Base-by-base conservation (phyloP, 1,140 invertebrate genomes). In the Melanaphis sacchari region DNA sequence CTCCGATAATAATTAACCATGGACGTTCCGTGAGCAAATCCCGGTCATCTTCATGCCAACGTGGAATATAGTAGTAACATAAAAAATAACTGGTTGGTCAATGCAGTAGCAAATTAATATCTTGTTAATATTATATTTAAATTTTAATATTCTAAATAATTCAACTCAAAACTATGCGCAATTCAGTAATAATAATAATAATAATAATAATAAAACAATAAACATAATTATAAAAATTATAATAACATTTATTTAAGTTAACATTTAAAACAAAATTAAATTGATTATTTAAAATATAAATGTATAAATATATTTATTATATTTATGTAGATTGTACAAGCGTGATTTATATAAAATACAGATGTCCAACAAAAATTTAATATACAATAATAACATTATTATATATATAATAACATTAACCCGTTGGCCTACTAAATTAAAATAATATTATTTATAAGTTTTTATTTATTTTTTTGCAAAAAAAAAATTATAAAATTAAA, bases 1-100 rank as follows among this genome's bases (percentile, higher is more conserved):
- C 91, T 85, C 81, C 26, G 36, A 92, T 82, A 81, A 93, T 91
- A 91, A 91, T 93, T 93, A 93, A 93, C 91, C 91, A 36, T 93
- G 91, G 46, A 84, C 81, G 76, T 81, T 93, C 66, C 76, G 91
- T 81, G 43, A 85, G 8, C 76, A 93, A 93, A 91, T 91, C 46
- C 46, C 91, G 91, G 81, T 93, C 91, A 93, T 93, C 91, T 93
- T 93, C 36, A 84, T 52, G 76, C 81, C 76, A 49, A 93, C 91
- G 81, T 52, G 91, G 36, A 84, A 84, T 82, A 52, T n/a, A 66
- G 59, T 91, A 91, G 82, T 22, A n/a, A 90, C 52, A 41, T 89
- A 54, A 89, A 89, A 66, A 66, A 66, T n/a, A 89, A 89, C 87
- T 54, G 46, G 49, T 89, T 54, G 38, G 66, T n/a, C 49, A 66